Evolutionary conservation across 2,797 vertebrate genomes (phyloP).

Genomic region (Carcharodon carcharias): DNA sequence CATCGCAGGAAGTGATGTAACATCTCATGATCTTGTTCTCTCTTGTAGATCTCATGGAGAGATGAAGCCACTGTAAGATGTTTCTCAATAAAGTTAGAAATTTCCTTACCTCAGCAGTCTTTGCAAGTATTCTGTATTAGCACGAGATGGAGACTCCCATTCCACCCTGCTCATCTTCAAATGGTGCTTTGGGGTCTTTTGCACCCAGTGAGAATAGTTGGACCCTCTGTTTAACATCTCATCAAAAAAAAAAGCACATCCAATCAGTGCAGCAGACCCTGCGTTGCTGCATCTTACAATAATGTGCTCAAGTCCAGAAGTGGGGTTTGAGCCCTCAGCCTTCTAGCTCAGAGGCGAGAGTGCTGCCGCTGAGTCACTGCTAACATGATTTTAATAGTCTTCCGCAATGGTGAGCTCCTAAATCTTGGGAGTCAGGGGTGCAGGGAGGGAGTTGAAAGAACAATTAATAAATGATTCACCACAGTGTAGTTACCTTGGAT

Average conservation of each 20-base stretch:
- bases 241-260: neutral
- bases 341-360: too few species aligned
- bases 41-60: too few species aligned
- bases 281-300: neutral
- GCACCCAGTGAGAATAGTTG: neutral
- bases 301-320: neutral
- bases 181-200: neutral
- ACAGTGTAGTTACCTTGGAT: neutral
- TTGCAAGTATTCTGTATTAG: too few species aligned
- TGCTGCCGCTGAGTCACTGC: neutral
- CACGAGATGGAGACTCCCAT: too few species aligned
- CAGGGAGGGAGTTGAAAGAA: neutral
- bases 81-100: too few species aligned
- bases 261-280: neutral
- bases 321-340: too few species aligned
- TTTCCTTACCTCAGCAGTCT: too few species aligned
- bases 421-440: neutral
- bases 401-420: too few species aligned
- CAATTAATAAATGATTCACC: neutral
- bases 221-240: neutral
- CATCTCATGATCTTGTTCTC: too few species aligned
- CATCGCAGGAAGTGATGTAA: too few species aligned
- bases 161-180: neutral
- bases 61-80: too few species aligned
- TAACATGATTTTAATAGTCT: neutral